phyloP scores from a whole-genome alignment of 2,113 vertebrate species.

The Anguilla rostrata region DNA sequence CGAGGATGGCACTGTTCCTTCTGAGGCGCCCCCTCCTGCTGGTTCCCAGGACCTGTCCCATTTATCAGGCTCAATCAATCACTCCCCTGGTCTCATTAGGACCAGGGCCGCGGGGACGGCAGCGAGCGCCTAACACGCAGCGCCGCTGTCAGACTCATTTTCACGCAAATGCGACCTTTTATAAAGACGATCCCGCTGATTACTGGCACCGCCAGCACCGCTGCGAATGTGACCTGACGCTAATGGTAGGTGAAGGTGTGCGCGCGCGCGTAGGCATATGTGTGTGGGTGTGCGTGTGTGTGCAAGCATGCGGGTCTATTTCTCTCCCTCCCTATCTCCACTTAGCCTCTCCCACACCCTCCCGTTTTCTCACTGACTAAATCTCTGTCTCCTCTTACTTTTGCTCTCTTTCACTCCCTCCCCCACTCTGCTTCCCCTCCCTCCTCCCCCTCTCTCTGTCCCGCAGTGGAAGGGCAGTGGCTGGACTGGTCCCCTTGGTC shows the following conservation, averaged over 20 bases:
- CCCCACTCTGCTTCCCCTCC: constrained; percentile 50
- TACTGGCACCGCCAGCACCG: not conserved
- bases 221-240: not conserved
- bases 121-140: not conserved
- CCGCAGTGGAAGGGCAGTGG: constrained; percentile 95
- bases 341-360: not conserved
- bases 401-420: not conserved
- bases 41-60: not conserved
- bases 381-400: not conserved
- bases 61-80: not conserved
- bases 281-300: constrained; percentile 15
- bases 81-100: not conserved
- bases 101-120: not conserved
- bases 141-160: not conserved
- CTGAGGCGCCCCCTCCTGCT: not conserved
- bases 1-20: not conserved
- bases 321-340: not conserved
- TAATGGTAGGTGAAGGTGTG: not conserved
- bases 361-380: not conserved
- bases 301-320: not conserved
- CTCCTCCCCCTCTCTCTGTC: constrained; percentile 14
- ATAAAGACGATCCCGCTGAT: not conserved
- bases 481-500: constrained; percentile 93
- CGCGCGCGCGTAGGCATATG: not conserved
- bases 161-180: not conserved